A percentile compares a stretch with the other conserved stretches of the same genome.
phyloP scores from a whole-genome alignment of 2,888 invertebrate genomes.

The Piscicola geometra region DNA sequence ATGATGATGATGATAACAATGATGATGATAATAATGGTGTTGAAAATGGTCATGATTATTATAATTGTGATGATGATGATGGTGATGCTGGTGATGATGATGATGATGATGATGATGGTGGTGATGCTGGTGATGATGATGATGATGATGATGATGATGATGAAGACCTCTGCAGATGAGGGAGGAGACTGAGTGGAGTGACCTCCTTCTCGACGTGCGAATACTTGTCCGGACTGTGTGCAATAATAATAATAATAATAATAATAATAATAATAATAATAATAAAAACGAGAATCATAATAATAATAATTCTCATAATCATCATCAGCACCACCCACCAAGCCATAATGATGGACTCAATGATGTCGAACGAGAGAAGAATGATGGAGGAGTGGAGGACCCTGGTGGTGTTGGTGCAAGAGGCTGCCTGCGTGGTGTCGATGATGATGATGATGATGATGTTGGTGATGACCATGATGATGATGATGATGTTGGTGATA shows the following conservation, averaged over 20 bases:
- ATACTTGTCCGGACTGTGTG: constrained; percentile 58
- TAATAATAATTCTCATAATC: background rate
- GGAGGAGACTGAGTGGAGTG: constrained; percentile 77
- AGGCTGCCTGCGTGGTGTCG: constrained; percentile 35
- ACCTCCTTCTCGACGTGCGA: constrained; percentile 79
- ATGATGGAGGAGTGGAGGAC: constrained; percentile 66
- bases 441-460: too few species aligned
- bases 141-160: constrained; percentile 16
- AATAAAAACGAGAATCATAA: constrained; percentile 18
- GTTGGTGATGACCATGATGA: background rate
- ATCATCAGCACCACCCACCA: constrained; percentile 60
- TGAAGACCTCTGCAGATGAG: constrained; percentile 56
- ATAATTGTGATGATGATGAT: background rate
- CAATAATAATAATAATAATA: too few species aligned
- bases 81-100: background rate
- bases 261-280: background rate
- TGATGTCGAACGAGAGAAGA: constrained; percentile 81
- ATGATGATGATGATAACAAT: background rate
- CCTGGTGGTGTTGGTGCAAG: constrained; percentile 31
- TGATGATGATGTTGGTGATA: constrained; percentile 3
- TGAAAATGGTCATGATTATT: too few species aligned
- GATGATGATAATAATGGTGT: background rate
- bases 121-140: constrained; percentile 23
- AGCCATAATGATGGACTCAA: constrained; percentile 85
- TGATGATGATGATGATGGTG: constrained; percentile 30